Conservation (phyloP, 2,797 vertebrate species). For the Lagocephalus sceleratus region DNA sequence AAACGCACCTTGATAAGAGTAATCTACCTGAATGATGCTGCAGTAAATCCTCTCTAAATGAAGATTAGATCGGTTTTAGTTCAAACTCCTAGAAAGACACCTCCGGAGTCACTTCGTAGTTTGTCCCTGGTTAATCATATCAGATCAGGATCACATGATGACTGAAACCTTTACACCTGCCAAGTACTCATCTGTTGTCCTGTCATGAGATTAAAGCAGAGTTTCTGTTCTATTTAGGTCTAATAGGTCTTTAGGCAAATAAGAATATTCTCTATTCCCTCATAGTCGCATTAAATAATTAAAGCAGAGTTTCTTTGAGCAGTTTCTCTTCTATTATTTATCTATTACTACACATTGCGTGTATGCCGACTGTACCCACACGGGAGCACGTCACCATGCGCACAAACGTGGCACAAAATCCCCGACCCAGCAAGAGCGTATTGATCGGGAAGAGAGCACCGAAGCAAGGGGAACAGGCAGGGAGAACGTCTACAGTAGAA, state of each 20-base stretch:
- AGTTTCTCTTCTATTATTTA: slow-evolving; percentile 10
- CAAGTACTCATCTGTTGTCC: too few species aligned
- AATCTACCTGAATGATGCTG: too few species aligned
- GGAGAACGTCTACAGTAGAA: slow-evolving; percentile 66
- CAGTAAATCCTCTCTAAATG: neutral
- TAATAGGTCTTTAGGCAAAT: too few species aligned
- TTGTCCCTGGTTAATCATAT: neutral
- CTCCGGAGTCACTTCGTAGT: neutral
- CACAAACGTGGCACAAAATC: slow-evolving; percentile 23
- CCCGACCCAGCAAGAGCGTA: slow-evolving; percentile 26
- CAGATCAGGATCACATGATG: too few species aligned
- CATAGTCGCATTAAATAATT: slow-evolving; percentile 42
- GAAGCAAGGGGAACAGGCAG: slow-evolving; percentile 41
- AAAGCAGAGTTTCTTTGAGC: slow-evolving; percentile 23
- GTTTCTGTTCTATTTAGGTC: too few species aligned
- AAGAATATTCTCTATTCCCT: slow-evolving; percentile 10
- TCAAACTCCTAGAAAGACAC: neutral
- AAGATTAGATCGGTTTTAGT: neutral
- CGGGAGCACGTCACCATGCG: slow-evolving; percentile 17
- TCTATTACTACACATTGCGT: too few species aligned
- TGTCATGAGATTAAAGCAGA: too few species aligned
- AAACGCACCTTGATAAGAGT: too few species aligned
- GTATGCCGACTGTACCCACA: slow-evolving; percentile 18
- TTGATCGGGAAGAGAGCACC: slow-evolving; percentile 44
- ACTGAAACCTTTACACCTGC: too few species aligned